A percentile compares a stretch with the other conserved stretches of the same genome.
Evolutionary conservation across 2,888 invertebrate species (phyloP).

Genomic region (Drosophila villosipedis): DNA sequence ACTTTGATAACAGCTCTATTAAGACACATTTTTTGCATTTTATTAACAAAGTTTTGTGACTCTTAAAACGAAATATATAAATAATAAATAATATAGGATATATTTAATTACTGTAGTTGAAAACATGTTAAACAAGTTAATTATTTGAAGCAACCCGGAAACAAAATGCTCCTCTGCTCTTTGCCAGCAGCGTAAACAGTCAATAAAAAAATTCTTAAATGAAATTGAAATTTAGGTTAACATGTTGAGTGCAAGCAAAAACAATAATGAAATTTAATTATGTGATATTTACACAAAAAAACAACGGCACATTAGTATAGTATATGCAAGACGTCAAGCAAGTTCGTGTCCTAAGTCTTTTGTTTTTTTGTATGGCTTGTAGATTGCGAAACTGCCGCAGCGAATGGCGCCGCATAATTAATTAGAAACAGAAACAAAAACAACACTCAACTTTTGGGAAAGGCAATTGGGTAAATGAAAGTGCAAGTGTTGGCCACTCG

Average conservation of each 20-base stretch:
- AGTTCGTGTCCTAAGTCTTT: constrained; percentile 74
- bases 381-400: constrained; percentile 54
- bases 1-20: background rate
- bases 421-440: constrained; percentile 41
- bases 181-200: background rate
- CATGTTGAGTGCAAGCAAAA: constrained; percentile 52
- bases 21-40: background rate
- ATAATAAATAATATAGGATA: background rate
- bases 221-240: constrained; percentile 63
- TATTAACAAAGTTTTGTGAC: no score
- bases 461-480: constrained; percentile 59
- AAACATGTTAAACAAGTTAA: background rate
- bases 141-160: background rate
- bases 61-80: no score
- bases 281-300: constrained; percentile 19
- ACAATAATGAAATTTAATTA: constrained; percentile 21
- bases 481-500: constrained; percentile 66
- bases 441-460: constrained; percentile 32
- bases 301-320: constrained; percentile 1
- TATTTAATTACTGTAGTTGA: background rate
- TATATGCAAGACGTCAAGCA: constrained; percentile 10
- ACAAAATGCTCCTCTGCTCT: background rate
- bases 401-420: constrained; percentile 62
- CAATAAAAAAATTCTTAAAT: constrained; percentile 42
- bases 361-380: constrained; percentile 46